phyloP scores from a whole-genome alignment of 1,140 invertebrate genomes.

The Arion vulgaris region DNA sequence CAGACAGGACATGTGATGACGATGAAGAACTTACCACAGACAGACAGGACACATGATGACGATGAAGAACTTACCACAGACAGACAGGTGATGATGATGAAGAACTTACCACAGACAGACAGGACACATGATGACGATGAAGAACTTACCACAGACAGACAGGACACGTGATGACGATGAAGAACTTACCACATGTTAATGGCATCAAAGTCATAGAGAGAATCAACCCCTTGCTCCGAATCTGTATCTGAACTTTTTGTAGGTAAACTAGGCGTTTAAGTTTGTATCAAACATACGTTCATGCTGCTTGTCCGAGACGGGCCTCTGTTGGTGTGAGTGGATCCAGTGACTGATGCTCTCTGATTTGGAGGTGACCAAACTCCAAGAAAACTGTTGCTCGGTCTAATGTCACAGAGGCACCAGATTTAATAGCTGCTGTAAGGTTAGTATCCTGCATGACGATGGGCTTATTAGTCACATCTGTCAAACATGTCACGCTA shows the following conservation, averaged over 20 bases:
- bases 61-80: no score
- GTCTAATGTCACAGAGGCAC: not conserved
- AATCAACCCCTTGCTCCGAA: slow-evolving; percentile 84
- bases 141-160: no score
- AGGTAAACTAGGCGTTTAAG: slow-evolving; percentile 78
- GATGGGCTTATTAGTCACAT: not conserved
- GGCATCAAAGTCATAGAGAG: slow-evolving; percentile 90
- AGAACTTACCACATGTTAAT: slow-evolving; percentile 87
- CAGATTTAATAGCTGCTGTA: not conserved
- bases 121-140: no score
- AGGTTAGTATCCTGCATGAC: not conserved
- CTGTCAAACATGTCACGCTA: not conserved
- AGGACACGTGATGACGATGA: no score
- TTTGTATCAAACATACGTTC: slow-evolving; percentile 41
- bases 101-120: no score
- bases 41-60: no score
- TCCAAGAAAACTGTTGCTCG: slow-evolving; percentile 45
- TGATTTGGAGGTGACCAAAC: slow-evolving; percentile 45
- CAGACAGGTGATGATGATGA: no score
- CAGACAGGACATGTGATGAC: no score
- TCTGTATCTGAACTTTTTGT: slow-evolving; percentile 81
- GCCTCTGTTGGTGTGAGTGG: slow-evolving; percentile 59
- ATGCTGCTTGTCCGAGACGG: slow-evolving; percentile 18
- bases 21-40: no score
- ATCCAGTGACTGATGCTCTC: slow-evolving; percentile 66